Evolutionary conservation across 1,140 invertebrate genomes (phyloP).

Genomic region (Atta texana): DNA sequence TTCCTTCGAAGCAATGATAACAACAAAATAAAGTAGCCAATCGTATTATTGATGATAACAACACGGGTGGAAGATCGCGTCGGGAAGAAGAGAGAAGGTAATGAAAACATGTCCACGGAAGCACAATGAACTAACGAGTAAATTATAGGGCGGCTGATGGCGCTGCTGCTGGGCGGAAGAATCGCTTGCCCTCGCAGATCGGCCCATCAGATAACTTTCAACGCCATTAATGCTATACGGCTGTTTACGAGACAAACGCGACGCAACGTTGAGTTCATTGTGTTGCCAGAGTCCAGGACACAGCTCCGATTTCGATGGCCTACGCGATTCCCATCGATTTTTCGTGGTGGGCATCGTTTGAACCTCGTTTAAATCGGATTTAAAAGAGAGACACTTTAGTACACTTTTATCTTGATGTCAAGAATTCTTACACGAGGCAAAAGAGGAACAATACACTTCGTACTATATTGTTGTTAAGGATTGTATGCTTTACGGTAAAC

Average conservation of each 20-base stretch:
- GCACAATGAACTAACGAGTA: slow-evolving; percentile 80
- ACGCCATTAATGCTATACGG: slow-evolving; percentile 76
- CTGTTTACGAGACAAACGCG: slow-evolving; percentile 70
- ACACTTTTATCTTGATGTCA: background rate
- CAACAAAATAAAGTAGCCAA: slow-evolving; percentile 15
- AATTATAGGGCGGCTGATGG: slow-evolving; percentile 80
- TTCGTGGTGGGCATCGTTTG: background rate
- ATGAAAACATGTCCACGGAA: slow-evolving; percentile 58
- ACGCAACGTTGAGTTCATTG: slow-evolving; percentile 68
- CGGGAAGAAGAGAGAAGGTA: slow-evolving; percentile 14
- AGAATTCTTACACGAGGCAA: background rate
- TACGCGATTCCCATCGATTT: background rate
- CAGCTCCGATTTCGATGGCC: slow-evolving; percentile 6
- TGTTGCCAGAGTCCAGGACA: background rate
- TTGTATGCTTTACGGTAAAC: background rate
- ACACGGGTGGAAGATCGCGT: slow-evolving; percentile 17
- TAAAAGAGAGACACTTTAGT: background rate
- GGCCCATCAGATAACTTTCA: slow-evolving; percentile 79
- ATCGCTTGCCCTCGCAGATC: slow-evolving; percentile 69
- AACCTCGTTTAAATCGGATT: slow-evolving; percentile 2
- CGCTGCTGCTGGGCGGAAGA: slow-evolving; percentile 66
- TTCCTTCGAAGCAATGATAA: background rate
- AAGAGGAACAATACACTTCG: background rate
- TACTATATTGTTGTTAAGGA: background rate
- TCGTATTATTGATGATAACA: slow-evolving; percentile 21